These are phyloP conservation scores for Pissodes strobi DNA, from an alignment of 1,140 invertebrate genomes.

Conservation along the genomic window DNA sequence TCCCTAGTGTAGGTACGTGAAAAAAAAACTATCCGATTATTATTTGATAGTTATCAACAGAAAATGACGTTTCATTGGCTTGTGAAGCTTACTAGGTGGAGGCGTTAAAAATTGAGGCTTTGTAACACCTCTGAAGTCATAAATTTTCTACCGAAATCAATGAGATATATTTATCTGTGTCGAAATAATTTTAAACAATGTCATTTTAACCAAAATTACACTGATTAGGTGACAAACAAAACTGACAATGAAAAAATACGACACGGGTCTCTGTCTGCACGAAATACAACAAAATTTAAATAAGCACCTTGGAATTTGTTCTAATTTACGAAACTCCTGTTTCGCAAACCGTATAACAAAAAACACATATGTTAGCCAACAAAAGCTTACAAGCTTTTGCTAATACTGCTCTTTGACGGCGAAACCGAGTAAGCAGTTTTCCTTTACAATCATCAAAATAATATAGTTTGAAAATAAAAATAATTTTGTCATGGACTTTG, in stretches of 20 bases:
- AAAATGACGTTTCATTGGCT: no score
- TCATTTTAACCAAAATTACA: background rate
- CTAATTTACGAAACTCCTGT: slow-evolving; percentile 23
- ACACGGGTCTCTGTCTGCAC: slow-evolving; percentile 12
- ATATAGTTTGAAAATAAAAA: background rate
- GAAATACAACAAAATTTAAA: slow-evolving; percentile 3
- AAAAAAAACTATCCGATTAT: no score
- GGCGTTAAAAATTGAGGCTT: no score
- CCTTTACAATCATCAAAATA: background rate
- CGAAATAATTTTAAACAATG: no score
- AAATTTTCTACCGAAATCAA: no score
- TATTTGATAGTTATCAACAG: no score
- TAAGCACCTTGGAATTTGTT: slow-evolving; percentile 28
- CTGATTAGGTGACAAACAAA: background rate
- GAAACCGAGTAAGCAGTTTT: background rate
- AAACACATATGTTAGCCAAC: slow-evolving; percentile 11
- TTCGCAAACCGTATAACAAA: slow-evolving; percentile 22
- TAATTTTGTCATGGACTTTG: no score
- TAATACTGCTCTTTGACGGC: background rate
- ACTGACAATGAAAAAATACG: slow-evolving; percentile 10
- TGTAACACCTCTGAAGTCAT: no score
- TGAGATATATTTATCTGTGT: no score
- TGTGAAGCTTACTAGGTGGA: no score
- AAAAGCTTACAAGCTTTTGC: slow-evolving; percentile 16
- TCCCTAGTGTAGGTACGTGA: no score